Base-by-base conservation (phyloP, 2,888 invertebrate genomes). In the Drosophila sordidapex region DNA sequence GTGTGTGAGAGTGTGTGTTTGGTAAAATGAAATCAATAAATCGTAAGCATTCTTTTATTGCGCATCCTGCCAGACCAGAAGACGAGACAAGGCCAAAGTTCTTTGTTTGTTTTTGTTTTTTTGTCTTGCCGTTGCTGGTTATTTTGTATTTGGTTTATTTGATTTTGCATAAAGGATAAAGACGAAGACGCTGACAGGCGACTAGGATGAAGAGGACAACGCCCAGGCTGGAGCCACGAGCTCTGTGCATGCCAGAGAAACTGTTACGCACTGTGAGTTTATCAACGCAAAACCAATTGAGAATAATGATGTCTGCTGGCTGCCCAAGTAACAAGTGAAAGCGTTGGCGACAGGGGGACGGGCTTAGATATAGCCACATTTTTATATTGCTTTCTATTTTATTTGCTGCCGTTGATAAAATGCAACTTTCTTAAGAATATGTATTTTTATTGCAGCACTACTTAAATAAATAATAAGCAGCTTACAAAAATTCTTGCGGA, bases 21-120 rank as follows among this genome's bases (percentile, higher is more conserved):
- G 40, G 72, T 87, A 85, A 85, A 85, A 90, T 82, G 79, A 86
- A 86, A 86, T 86, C 85, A 83, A 86, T 86, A 90, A 90, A 90
- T 76, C 74, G 80, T 80, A 77, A 82, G 81, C 71, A 73, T 71
- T 82, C 68, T 78, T 82, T 82, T 87, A 70, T 69, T 84, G 66
- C 56, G 70, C 69, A 73, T 63, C 73, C 61, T 38, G 61, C 51
- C 67, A 81, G 78, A 66, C 81, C 53, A 48, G 64, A 57, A 53
- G 52, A 71, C 56, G 56, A 40, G 54, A 62, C 65, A 65, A 51
- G 54, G 53, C 66, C 72, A 59, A 63, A 40, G 36, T 56, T 29
- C 33, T 60, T 58, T 66, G 58, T 57, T 43, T 31, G 38, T n/a
- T 38, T 18, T 56, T 18, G 62, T 31, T 49, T 40, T 21, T 31